Evolutionary conservation across 1,140 invertebrate species (phyloP), one percentile per base, ranked within the genome.

Genomic region (Micrasema minimum): DNA sequence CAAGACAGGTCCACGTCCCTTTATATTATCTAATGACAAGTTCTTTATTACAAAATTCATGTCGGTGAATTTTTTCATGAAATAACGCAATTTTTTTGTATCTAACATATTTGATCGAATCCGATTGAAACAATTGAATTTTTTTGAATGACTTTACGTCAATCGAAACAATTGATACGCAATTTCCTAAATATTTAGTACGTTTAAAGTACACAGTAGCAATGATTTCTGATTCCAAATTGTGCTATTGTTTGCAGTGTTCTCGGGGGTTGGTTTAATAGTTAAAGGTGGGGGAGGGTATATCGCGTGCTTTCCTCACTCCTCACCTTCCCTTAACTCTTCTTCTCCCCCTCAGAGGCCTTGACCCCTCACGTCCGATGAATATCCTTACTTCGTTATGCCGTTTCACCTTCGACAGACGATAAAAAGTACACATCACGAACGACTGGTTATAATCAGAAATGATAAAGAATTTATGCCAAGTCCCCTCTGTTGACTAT

Each of bases 341-440:
- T n/a, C 2, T 18, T 41, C 41, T 26, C 23, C 22, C 23, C 26
- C 26, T 1, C 23, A 46, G 18, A 51, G 51, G 46, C 62, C 62
- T 66, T 66, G 62, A 66, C 62, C 62, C 18, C 45, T 16, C 45
- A 48, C 61, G 45, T 38, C 45, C 22, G 31, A 22, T 66, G 62
- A 45, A 66, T 66, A 66, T 66, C 46, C 62, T 18, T 37, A 51
- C 50, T 50, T 20, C 46, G 62, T 50, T 23, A 46, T 23, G 62
- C 48, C 62, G 46, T 10, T 66, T 50, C 62, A 35, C 62, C 45
- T 50, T 50, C 62, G 62, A 50, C 35, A 37, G 46, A 2, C 46
- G 46, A 66, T 66, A 50, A 51, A 38, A 48, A 22, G 50, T 37
- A 51, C 48, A 50, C 31, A 22, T 20, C 46, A 66, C 45, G 31